Percentiles rank a stretch among this genome's conserved stretches.
Evolutionary conservation across 2,113 vertebrate species (phyloP).

Genomic region (Buteo buteo): DNA sequence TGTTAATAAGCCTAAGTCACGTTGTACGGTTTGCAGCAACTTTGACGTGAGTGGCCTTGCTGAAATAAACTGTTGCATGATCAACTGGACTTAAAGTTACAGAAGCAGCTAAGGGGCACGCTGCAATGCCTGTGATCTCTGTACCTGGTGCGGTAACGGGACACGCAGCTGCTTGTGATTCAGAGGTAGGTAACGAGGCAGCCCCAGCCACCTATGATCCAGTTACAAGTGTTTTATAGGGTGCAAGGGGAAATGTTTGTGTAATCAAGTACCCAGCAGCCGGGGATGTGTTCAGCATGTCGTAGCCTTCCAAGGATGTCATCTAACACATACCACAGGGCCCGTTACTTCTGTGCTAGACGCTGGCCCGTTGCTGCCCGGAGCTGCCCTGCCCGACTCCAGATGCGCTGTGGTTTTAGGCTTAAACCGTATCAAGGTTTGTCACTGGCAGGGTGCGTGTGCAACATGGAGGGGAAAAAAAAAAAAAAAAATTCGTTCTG

Average conservation of each 20-base stretch:
- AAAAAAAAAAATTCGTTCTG: not conserved
- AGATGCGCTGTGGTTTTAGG: not conserved
- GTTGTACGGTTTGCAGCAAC: fast-evolving
- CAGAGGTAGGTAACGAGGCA: not conserved
- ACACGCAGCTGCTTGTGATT: not conserved
- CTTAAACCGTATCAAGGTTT: not conserved
- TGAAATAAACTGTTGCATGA: not conserved
- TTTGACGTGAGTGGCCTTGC: not conserved
- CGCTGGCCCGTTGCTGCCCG: not conserved
- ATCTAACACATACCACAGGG: not conserved
- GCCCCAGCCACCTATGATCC: not conserved
- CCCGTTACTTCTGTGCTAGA: not conserved
- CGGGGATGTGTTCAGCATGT: not conserved
- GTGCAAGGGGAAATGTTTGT: not conserved
- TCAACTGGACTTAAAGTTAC: not conserved
- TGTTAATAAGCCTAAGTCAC: fast-evolving
- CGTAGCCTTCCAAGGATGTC: not conserved
- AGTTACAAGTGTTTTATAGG: not conserved
- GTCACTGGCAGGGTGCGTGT: not conserved
- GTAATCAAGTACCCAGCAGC: not conserved
- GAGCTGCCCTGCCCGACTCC: not conserved
- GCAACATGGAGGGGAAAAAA: not conserved
- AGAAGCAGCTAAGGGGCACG: not conserved
- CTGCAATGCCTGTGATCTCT: not conserved
- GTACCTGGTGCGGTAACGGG: not conserved